A percentile compares a stretch with the other conserved stretches of the same genome.
phyloP scores from a whole-genome alignment of 2,888 invertebrate genomes.

The Drosophila maculinotata region DNA sequence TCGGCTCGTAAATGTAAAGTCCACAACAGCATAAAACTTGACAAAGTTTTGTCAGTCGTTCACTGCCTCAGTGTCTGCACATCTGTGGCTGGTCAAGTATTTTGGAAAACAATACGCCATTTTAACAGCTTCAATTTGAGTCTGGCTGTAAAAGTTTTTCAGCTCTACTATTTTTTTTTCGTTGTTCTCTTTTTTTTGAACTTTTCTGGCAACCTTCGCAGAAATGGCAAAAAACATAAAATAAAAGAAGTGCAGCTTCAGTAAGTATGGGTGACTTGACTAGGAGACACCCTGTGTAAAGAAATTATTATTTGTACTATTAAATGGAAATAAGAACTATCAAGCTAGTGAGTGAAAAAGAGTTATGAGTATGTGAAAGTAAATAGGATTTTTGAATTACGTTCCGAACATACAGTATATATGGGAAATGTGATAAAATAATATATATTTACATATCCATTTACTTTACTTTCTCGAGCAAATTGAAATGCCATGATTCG shows the following conservation, averaged over 20 bases:
- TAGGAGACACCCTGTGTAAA: background rate
- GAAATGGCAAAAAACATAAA: constrained; percentile 16
- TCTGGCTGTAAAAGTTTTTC: constrained; percentile 62
- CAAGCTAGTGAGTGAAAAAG: too few species aligned
- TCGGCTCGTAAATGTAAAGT: constrained; percentile 47
- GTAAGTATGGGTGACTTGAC: background rate
- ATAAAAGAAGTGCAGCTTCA: constrained; percentile 3
- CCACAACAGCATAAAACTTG: constrained; percentile 53
- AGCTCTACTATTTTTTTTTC: constrained; percentile 16
- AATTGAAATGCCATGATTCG: too few species aligned
- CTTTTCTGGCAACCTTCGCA: constrained; percentile 47
- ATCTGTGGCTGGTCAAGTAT: constrained; percentile 48
- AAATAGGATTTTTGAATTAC: too few species aligned
- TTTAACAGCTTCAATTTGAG: constrained; percentile 71
- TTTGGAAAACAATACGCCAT: constrained; percentile 72
- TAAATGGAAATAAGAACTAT: too few species aligned
- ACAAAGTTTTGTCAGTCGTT: constrained; percentile 32
- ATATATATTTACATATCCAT: too few species aligned
- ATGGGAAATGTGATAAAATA: too few species aligned
- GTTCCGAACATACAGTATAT: too few species aligned
- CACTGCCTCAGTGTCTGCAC: background rate
- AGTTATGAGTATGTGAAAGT: too few species aligned
- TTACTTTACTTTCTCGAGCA: too few species aligned
- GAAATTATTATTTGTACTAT: too few species aligned
- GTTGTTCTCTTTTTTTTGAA: constrained; percentile 28